phyloP scores from a whole-genome alignment of 35 echinoderm and acorn worm genomes.

The Apostichopus japonicus region DNA sequence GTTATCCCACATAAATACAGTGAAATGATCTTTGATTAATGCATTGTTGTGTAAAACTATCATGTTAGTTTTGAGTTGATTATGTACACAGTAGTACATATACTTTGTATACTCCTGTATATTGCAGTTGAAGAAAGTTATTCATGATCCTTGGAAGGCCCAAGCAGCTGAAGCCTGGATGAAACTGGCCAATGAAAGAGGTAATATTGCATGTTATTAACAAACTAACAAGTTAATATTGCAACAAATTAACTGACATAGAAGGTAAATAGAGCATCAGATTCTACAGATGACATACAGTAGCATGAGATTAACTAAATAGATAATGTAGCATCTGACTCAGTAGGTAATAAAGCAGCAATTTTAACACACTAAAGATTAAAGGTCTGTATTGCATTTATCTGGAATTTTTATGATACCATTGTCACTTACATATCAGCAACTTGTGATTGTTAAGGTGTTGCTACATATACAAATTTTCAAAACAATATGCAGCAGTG shows the following conservation, averaged over 20 bases:
- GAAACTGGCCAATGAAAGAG: slow-evolving; percentile 90
- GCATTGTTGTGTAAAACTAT: no score
- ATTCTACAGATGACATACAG: no score
- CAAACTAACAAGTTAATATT: not conserved
- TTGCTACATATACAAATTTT: slow-evolving; percentile 8
- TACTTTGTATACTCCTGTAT: not conserved
- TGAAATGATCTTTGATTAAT: no score
- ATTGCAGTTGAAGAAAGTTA: slow-evolving; percentile 65
- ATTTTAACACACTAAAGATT: no score
- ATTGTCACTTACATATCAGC: not conserved
- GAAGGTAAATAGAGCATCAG: not conserved
- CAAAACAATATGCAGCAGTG: not conserved
- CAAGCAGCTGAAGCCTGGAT: slow-evolving; percentile 99
- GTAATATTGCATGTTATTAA: slow-evolving; percentile 35
- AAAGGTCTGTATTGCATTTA: no score
- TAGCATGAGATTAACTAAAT: no score
- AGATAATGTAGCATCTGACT: no score
- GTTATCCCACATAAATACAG: no score
- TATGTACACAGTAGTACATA: no score
- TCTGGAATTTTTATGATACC: not conserved
- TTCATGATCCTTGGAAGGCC: slow-evolving; percentile 85
- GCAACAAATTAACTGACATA: not conserved
- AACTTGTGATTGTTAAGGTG: not conserved
- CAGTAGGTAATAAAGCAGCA: no score
- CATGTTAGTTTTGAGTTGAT: no score